Conservation (phyloP, 2,797 vertebrate species). For the Buceros bicornis region DNA sequence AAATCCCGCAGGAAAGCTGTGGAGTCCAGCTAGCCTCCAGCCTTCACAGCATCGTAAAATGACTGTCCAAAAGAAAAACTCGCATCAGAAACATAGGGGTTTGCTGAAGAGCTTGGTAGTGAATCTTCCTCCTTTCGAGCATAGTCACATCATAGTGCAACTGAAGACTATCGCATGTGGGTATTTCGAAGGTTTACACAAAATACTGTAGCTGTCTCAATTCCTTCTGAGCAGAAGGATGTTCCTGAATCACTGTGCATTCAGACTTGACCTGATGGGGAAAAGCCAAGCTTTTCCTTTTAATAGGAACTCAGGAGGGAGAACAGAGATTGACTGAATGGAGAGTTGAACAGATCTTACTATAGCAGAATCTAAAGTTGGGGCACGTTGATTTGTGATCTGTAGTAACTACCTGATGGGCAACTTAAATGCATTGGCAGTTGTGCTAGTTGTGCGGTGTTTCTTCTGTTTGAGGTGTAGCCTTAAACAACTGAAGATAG, state of each 20-base stretch:
- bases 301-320: not conserved
- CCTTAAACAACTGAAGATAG: not conserved
- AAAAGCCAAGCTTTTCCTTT: not conserved
- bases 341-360: not conserved
- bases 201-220: not conserved
- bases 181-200: not conserved
- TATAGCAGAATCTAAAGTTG: not conserved
- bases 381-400: not conserved
- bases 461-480: not conserved
- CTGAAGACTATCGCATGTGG: not conserved
- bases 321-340: not conserved
- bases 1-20: slow-evolving; percentile 36
- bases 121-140: not conserved
- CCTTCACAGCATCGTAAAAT: slow-evolving; percentile 25
- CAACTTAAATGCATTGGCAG: not conserved
- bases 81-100: not conserved
- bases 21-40: not conserved
- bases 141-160: not conserved
- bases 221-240: not conserved
- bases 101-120: slow-evolving; percentile 30
- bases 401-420: not conserved
- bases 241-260: not conserved
- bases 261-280: not conserved
- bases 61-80: not conserved
- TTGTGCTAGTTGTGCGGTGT: not conserved